A percentile compares a stretch with the other conserved stretches of the same genome.
These are phyloP conservation scores for Xenentodon cancila DNA, from an alignment of 2,797 vertebrate genomes.

Conservation along the genomic window DNA sequence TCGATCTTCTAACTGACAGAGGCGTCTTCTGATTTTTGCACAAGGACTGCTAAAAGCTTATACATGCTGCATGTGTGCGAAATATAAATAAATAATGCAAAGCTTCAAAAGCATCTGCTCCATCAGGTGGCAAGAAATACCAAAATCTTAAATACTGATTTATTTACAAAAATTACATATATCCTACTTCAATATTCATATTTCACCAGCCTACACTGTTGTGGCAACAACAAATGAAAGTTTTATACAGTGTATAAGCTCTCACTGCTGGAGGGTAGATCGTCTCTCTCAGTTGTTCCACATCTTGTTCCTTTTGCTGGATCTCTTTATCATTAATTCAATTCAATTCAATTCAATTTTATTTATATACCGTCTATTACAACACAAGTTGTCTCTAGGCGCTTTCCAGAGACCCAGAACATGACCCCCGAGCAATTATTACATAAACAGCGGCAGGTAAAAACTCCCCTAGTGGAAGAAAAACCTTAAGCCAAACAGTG, in stretches of 20 bases:
- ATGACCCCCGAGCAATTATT: no score
- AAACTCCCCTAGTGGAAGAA: no score
- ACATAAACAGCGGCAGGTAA: no score
- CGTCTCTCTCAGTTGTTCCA: background rate
- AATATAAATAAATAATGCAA: background rate
- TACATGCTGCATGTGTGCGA: background rate
- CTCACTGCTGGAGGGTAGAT: slow-evolving; percentile 10
- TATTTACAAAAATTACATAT: background rate
- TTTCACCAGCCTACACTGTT: slow-evolving; percentile 6
- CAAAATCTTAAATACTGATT: background rate
- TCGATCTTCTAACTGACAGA: no score
- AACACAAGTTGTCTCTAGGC: no score
- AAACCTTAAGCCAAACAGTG: no score
- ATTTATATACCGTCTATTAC: no score
- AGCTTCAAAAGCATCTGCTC: background rate
- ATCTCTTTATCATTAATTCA: slow-evolving; percentile 12
- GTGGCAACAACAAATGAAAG: no score
- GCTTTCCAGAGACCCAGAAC: no score
- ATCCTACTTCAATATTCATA: background rate
- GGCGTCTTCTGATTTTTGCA: background rate
- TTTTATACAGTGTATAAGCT: background rate
- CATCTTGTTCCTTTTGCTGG: background rate
- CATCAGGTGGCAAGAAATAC: background rate
- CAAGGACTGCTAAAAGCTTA: no score
- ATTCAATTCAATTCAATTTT: no score